Percentiles rank a stretch among this genome's conserved stretches.
phyloP scores from a whole-genome alignment of 1,140 invertebrate species.

The Eciton burchellii region DNA sequence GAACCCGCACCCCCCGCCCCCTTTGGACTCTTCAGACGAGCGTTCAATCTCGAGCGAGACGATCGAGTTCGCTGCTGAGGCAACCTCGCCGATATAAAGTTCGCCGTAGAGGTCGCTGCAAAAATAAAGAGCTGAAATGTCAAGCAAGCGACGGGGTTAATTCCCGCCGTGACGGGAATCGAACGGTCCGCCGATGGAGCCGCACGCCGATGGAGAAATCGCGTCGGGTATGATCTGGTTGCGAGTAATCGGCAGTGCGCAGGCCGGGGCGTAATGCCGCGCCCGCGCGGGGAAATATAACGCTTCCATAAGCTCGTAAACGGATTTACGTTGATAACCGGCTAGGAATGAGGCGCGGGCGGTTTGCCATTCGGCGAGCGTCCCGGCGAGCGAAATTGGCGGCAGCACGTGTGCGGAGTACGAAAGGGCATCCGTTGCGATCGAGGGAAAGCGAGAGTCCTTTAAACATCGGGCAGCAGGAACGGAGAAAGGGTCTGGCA shows the following conservation, averaged over 20 bases:
- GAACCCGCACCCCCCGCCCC: no score
- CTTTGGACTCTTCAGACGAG: background rate
- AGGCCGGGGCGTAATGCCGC: conserved; percentile 17
- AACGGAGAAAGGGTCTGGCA: conserved; percentile 41
- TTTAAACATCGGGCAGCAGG: conserved; percentile 64
- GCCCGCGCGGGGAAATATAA: conserved; percentile 38
- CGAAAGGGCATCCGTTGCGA: conserved; percentile 63
- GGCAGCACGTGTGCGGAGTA: conserved; percentile 70
- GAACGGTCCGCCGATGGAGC: background rate
- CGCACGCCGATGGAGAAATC: conserved; percentile 9
- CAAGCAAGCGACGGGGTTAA: background rate
- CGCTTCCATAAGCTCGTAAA: conserved; percentile 70
- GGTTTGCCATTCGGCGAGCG: conserved; percentile 70
- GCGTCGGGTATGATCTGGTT: conserved; percentile 45
- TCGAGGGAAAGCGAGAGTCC: conserved; percentile 64
- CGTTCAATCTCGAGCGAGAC: conserved; percentile 28
- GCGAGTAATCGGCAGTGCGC: conserved; percentile 12
- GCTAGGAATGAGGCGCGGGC: conserved; percentile 66
- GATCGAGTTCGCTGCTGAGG: background rate
- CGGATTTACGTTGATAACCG: conserved; percentile 74
- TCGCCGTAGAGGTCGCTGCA: background rate
- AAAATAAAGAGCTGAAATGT: conserved; percentile 6
- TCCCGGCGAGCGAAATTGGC: conserved; percentile 70
- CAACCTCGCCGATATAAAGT: conserved; percentile 37
- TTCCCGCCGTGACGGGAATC: conserved; percentile 26